phyloP scores from a whole-genome alignment of 1,140 invertebrate species.

The Kradibia gibbosae region DNA sequence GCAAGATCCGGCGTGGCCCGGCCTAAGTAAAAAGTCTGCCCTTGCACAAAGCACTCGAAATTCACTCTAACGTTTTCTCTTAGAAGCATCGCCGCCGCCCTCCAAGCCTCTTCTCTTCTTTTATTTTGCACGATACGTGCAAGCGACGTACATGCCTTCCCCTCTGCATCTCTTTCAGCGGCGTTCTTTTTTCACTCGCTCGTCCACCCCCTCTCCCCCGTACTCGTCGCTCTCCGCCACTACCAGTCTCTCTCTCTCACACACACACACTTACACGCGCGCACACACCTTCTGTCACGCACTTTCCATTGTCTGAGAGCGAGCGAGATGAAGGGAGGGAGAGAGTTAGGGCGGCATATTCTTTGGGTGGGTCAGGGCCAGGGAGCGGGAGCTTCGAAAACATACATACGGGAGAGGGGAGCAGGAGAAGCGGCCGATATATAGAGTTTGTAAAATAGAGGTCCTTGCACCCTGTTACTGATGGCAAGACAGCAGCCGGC shows the following conservation, averaged over 20 bases:
- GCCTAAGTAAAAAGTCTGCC: not conserved
- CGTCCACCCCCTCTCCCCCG: not conserved
- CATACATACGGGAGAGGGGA: constrained; percentile 24
- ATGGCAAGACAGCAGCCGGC: not conserved
- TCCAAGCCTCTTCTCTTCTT: constrained; percentile 18
- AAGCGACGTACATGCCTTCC: not conserved
- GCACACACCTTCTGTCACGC: not conserved
- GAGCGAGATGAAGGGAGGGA: not conserved
- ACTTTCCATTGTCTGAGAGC: constrained; percentile 37
- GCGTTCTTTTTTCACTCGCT: not conserved
- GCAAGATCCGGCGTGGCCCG: not conserved
- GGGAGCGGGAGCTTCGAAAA: constrained; percentile 49
- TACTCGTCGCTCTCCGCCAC: constrained; percentile 11
- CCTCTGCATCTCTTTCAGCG: not conserved
- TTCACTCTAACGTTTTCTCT: constrained; percentile 45
- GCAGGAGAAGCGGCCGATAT: constrained; percentile 31
- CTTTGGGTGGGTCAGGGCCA: constrained; percentile 72
- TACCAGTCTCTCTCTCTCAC: constrained; percentile 7
- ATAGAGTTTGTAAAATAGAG: constrained; percentile 64
- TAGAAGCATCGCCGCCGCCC: not conserved
- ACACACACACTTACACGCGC: no score
- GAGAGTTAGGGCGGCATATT: constrained; percentile 55
- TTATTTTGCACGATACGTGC: not conserved
- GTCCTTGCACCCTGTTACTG: constrained; percentile 58
- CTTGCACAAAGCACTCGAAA: constrained; percentile 20